Conservation (phyloP, 53 echinoderm and acorn worm species). For the Zoroaster sp. region DNA sequence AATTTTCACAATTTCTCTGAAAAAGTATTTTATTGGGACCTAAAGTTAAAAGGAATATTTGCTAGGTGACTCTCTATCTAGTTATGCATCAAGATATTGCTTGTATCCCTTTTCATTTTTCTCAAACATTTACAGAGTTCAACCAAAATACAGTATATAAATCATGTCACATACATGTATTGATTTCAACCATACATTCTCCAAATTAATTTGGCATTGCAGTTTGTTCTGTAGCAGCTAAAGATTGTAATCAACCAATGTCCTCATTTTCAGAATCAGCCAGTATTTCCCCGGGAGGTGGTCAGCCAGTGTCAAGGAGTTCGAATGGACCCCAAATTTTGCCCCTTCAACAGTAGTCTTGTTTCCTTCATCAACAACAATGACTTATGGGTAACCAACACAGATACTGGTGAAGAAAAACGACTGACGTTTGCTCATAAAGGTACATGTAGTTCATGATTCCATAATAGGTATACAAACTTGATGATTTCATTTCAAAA, state of each 20-base stretch:
- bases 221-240: neutral
- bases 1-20: too few species aligned
- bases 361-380: conserved; percentile 91
- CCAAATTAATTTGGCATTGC: neutral
- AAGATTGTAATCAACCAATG: neutral
- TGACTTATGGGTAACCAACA: conserved; percentile 91
- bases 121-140: too few species aligned
- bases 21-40: too few species aligned
- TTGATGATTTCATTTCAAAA: neutral
- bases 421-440: conserved; percentile 85
- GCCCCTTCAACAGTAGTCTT: conserved; percentile 86
- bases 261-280: conserved; percentile 64
- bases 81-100: too few species aligned
- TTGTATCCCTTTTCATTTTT: too few species aligned
- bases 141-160: too few species aligned
- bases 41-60: too few species aligned
- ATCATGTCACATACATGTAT: too few species aligned
- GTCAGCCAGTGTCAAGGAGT: conserved; percentile 74
- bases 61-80: too few species aligned
- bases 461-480: neutral
- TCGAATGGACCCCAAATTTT: conserved; percentile 89
- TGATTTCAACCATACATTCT: too few species aligned
- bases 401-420: conserved; percentile 74
- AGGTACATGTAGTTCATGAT: conserved; percentile 42
- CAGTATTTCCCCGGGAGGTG: conserved; percentile 87